Evolutionary conservation across 1,140 invertebrate species (phyloP), one percentile per base, ranked within the genome.

Genomic region (Eurosta solidaginis): DNA sequence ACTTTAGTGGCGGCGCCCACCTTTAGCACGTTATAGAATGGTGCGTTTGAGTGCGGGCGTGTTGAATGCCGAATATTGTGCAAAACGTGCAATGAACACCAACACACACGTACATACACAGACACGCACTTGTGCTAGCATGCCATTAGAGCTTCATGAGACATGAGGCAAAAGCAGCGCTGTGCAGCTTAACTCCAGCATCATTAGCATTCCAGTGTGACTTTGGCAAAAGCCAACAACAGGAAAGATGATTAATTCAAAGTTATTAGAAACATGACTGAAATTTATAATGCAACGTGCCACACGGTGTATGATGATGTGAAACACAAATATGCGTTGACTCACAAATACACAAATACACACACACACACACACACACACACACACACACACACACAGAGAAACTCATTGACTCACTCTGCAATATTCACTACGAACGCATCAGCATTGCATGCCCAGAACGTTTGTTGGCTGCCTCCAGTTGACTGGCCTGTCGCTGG

Each of bases 191-290:
- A n/a, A 29, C 73, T 40, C n/a, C 20, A 42, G 44, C 73, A 74
- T 74, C 73, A 74, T 74, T 74, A 74, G 42, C 40, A 74, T 74
- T 74, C 73, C 73, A 45, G 73, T 74, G 44, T 74, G 73, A 74
- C 73, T 74, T 74, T 47, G 44, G 73, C 73, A 40, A 74, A 74
- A 74, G 73, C 73, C 73, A 74, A 74, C 73, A 74, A 74, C 73
- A 47, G 73, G 73, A 74, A 81, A 84, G 84, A 85, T 85, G 84
- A 85, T 85, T 85, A 85, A 85, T 85, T 85, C 84, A 85, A 83
- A 85, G 84, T 85, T 85, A 85, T 85, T 85, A 85, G 84, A 85
- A 84, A 84, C 84, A 82, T 85, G 84, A 85, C 84, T 85, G 84
- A 85, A 85, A 85, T 85, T 85, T 85, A 83, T 85, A 85, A 85